Conservation (phyloP, 2,797 vertebrate genomes). For the Carapus acus region DNA sequence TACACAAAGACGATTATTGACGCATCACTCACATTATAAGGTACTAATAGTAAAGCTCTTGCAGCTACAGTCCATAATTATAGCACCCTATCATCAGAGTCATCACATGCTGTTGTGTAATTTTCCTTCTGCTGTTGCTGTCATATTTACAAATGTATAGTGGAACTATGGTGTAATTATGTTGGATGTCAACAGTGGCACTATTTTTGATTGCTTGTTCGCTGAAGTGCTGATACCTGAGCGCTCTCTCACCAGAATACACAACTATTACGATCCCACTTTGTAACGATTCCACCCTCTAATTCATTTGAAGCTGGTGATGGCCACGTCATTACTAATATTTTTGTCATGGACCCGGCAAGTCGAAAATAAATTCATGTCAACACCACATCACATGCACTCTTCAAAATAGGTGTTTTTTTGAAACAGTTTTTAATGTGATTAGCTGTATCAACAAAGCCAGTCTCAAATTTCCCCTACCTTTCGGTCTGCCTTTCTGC, state of each 20-base stretch:
- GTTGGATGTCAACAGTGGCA: slow-evolving; percentile 57
- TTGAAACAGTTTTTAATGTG: slow-evolving; percentile 31
- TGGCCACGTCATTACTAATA: slow-evolving; percentile 7
- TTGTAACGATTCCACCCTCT: slow-evolving; percentile 1
- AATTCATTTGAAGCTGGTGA: slow-evolving; percentile 17
- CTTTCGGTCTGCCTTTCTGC: neutral
- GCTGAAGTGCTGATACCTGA: slow-evolving; percentile 55
- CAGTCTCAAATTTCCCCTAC: slow-evolving; percentile 4
- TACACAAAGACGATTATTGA: no score
- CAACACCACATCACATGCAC: no score
- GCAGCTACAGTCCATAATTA: slow-evolving; percentile 42
- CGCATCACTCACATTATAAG: no score
- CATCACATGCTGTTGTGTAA: slow-evolving; percentile 27
- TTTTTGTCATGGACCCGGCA: slow-evolving; percentile 24
- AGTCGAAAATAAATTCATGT: no score
- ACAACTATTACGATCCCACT: slow-evolving; percentile 27
- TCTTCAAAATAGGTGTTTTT: no score
- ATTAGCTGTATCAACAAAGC: slow-evolving; percentile 27
- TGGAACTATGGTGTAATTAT: slow-evolving; percentile 48
- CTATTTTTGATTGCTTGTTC: slow-evolving; percentile 58
- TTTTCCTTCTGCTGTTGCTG: slow-evolving; percentile 33
- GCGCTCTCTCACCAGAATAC: slow-evolving; percentile 39
- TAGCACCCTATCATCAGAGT: slow-evolving; percentile 22
- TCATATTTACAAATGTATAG: slow-evolving; percentile 37
- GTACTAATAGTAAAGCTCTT: no score